These are phyloP conservation scores for Drosophila suzukii DNA, from an alignment of 1,140 invertebrate species.

Conservation along the genomic window DNA sequence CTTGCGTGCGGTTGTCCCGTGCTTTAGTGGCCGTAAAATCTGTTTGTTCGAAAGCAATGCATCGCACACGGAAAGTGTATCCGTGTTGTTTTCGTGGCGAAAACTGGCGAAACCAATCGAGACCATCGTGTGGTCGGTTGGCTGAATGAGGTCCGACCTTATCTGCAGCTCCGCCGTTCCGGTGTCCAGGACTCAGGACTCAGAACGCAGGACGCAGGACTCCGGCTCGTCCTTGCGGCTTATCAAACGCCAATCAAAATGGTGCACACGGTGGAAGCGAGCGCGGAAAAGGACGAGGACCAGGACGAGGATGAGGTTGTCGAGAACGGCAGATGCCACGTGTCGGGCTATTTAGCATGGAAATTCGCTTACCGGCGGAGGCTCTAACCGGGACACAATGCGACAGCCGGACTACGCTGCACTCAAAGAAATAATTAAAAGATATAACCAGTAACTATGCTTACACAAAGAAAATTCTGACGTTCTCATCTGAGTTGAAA, in stretches of 20 bases:
- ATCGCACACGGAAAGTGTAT: conserved; percentile 25
- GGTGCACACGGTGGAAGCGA: conserved; percentile 39
- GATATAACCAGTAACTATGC: too few species aligned
- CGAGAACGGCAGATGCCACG: conserved; percentile 50
- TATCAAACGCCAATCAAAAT: conserved; percentile 60
- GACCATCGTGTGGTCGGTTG: conserved; percentile 1
- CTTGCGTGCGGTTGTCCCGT: conserved; percentile 34
- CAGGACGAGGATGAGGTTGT: conserved; percentile 8
- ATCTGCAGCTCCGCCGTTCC: conserved; percentile 17
- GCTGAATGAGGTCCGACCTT: conserved; percentile 20
- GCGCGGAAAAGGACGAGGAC: not conserved
- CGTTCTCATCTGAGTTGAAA: too few species aligned
- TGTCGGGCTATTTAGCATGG: conserved; percentile 62
- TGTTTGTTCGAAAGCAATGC: conserved; percentile 43
- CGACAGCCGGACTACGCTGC: conserved; percentile 18
- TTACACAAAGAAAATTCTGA: too few species aligned
- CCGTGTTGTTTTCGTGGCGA: conserved; percentile 1
- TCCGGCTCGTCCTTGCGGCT: conserved; percentile 37
- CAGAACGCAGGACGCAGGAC: conserved; percentile 7
- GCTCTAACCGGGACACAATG: conserved; percentile 48
- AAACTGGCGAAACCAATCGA: conserved; percentile 19
- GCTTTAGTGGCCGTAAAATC: conserved; percentile 37
- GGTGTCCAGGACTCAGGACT: conserved; percentile 25
- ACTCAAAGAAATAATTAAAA: conserved; percentile 17
- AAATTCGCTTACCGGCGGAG: conserved; percentile 43